These are phyloP conservation scores for Cavia aperea DNA, from an alignment of 2,113 vertebrate genomes.

Conservation along the genomic window DNA sequence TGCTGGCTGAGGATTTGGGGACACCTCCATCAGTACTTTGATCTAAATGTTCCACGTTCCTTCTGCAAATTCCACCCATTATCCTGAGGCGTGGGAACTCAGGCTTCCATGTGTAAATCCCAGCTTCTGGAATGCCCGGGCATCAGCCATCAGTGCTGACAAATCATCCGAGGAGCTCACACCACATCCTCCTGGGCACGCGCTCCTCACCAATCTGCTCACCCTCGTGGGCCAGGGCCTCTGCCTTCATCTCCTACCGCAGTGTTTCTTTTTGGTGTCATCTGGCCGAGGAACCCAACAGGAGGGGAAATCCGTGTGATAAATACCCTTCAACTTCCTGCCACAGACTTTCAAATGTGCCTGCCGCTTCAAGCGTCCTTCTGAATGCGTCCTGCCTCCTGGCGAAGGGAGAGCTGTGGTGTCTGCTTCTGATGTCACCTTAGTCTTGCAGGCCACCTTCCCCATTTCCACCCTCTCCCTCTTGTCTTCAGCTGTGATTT, in stretches of 20 bases:
- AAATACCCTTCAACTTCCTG: background rate
- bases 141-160: too few species aligned
- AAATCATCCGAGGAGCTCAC: background rate
- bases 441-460: background rate
- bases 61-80: background rate
- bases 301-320: background rate
- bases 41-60: background rate
- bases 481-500: background rate
- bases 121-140: background rate
- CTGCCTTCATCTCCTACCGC: background rate
- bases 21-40: accelerated
- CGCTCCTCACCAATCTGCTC: background rate
- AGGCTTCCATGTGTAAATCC: background rate
- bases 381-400: background rate
- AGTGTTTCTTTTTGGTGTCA: background rate
- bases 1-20: background rate
- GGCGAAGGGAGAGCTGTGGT: background rate
- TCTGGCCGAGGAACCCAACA: background rate
- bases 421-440: accelerated
- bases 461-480: background rate
- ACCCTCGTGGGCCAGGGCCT: background rate
- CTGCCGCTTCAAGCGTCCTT: background rate
- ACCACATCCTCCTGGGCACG: accelerated
- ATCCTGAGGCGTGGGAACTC: background rate
- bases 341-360: background rate